Evolutionary conservation across 2,888 invertebrate species (phyloP), one percentile per base, ranked within the genome.

Genomic region (Stenotaenia linearis): DNA sequence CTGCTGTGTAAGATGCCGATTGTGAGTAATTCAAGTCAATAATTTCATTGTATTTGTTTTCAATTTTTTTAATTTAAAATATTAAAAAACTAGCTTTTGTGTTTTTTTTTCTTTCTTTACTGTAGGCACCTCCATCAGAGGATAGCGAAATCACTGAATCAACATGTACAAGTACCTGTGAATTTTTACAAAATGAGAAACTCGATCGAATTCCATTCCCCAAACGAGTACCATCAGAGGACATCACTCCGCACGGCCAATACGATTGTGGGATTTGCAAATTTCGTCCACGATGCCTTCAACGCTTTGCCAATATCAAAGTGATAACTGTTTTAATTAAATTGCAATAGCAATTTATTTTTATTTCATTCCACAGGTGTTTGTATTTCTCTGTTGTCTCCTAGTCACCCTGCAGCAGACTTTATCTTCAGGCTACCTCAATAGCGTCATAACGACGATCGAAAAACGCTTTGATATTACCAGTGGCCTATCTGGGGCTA

Each of bases 401-500:
- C 91, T 95, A 85, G 95, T 95, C 84, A 95, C 95, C 84, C 89
- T 95, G 83, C 95, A 95, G 86, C 95, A 95, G 88, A 95, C 94
- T 25, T 89, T 95, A 82, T 94, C 95, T 86, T 95, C 95, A 81
- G 95, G 95, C 83, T 95, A 95, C 86, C 94, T 95, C 83, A 95
- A 95, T 88, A 95, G 95, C 86, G 97, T 97, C 87, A 96, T 97
- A 87, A 97, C 97, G 83, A 97, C 97, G 80, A 96, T 97, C 84
- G 97, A 97, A 88, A 96, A 96, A 87, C 92, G 97, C 75, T 89
- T 89, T 82, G 96, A 97, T 87, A 95, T 97, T 85, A 96, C 96
- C 81, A 96, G 96, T 86, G 93, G 94, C 86, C 92, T 95, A 82
- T 95, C 96, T 78, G 96, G 97, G 80, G 90, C 96, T 84, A 94